Conservation (phyloP, 35 echinoderm and acorn worm species). For the Lytechinus variegatus region DNA sequence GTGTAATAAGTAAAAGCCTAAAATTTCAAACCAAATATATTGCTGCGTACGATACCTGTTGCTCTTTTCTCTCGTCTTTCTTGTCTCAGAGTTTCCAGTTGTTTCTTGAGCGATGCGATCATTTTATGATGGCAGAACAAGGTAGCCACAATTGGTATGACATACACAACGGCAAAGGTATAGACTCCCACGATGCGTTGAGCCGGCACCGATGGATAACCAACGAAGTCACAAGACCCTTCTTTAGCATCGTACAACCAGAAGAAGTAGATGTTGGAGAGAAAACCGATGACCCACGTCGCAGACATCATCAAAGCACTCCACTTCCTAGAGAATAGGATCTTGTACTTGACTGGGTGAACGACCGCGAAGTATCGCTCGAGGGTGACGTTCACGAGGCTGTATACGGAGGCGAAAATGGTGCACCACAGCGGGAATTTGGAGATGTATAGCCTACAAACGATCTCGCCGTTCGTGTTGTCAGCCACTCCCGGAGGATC, state of each 20-base stretch:
- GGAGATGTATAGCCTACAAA: slow-evolving; percentile 73
- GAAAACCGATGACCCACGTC: slow-evolving; percentile 70
- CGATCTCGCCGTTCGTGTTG: slow-evolving; percentile 59
- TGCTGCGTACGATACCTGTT: not conserved
- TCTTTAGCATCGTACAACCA: slow-evolving; percentile 54
- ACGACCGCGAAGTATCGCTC: slow-evolving; percentile 57
- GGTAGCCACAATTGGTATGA: slow-evolving; percentile 59
- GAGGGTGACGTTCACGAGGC: slow-evolving; percentile 26
- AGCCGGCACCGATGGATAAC: not conserved
- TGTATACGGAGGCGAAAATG: slow-evolving; percentile 72
- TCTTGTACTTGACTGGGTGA: slow-evolving; percentile 51
- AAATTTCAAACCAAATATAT: too few species aligned
- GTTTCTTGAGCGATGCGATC: slow-evolving; percentile 54
- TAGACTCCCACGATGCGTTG: slow-evolving; percentile 63
- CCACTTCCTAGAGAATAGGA: slow-evolving; percentile 18
- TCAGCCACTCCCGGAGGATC: slow-evolving; percentile 41
- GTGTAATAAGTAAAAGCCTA: too few species aligned
- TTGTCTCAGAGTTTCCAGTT: slow-evolving; percentile 31
- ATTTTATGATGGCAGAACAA: slow-evolving; percentile 66
- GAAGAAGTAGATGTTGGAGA: slow-evolving; percentile 78
- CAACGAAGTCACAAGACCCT: slow-evolving; percentile 42
- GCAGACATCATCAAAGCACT: slow-evolving; percentile 61
- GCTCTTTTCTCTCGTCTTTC: slow-evolving; percentile 29
- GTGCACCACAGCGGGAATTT: slow-evolving; percentile 81
- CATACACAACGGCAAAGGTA: slow-evolving; percentile 62